Conservation (phyloP, 2,888 invertebrate genomes). For the Ochropleura leucogaster region DNA sequence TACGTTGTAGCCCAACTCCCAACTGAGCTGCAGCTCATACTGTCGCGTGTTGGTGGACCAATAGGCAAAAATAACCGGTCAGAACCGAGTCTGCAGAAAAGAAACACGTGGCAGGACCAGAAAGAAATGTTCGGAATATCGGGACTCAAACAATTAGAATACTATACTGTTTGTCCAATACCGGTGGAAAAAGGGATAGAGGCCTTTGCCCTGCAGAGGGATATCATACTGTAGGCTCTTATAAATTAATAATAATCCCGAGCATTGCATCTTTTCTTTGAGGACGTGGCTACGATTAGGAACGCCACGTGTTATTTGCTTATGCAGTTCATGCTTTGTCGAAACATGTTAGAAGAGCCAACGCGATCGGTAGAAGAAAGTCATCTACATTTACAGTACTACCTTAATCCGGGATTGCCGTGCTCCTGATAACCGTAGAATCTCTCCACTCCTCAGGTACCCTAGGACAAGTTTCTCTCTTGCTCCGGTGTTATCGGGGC, state of each 20-base stretch:
- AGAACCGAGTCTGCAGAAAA: neutral
- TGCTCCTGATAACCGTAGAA: neutral
- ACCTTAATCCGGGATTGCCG: too few species aligned
- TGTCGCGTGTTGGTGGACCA: neutral
- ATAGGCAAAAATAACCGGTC: neutral
- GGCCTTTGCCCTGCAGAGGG: neutral
- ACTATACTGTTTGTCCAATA: neutral
- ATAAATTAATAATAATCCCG: neutral
- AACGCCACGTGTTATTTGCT: neutral
- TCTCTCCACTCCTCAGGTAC: neutral
- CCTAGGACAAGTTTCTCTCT: neutral
- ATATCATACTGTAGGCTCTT: neutral
- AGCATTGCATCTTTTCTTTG: neutral
- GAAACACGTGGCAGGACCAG: neutral
- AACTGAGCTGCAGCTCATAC: neutral
- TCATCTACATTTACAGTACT: neutral
- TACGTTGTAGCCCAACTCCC: neutral
- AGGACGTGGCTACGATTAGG: neutral
- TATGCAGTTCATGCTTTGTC: neutral
- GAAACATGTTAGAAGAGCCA: neutral
- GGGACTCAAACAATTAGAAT: neutral
- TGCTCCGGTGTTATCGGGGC: neutral
- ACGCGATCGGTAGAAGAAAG: neutral
- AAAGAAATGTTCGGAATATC: neutral
- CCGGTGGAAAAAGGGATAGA: neutral